Conservation (phyloP, 2,797 vertebrate genomes). For the Girardinus metallicus region DNA sequence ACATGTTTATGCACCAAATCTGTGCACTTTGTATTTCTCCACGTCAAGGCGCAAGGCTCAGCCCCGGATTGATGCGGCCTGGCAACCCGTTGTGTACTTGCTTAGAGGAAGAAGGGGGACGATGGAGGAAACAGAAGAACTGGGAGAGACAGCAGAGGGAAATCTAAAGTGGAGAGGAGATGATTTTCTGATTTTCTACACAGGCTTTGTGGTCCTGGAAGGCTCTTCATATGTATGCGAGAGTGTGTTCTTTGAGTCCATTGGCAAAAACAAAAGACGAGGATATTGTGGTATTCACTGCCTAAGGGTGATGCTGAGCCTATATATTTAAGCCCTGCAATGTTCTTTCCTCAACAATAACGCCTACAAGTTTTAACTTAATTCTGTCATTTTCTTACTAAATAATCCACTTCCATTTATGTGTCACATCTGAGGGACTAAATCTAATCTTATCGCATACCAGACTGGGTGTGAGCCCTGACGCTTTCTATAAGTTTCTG, state of each 20-base stretch:
- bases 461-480: slow-evolving; percentile 64
- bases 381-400: slow-evolving; percentile 70
- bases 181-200: slow-evolving; percentile 75
- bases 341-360: slow-evolving; percentile 77
- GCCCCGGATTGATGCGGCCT: slow-evolving; percentile 71
- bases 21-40: slow-evolving; percentile 71
- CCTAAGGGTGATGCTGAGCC: slow-evolving; percentile 72
- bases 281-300: slow-evolving; percentile 74
- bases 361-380: slow-evolving; percentile 80
- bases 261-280: slow-evolving; percentile 71
- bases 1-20: slow-evolving; percentile 77
- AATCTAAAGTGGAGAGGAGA: slow-evolving; percentile 68
- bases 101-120: slow-evolving; percentile 69
- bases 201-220: slow-evolving; percentile 76
- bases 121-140: slow-evolving; percentile 48
- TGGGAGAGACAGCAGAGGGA: slow-evolving; percentile 30
- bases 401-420: slow-evolving; percentile 77
- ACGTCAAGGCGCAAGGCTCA: slow-evolving; percentile 69
- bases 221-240: slow-evolving; percentile 62
- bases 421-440: slow-evolving; percentile 66
- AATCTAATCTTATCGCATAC: slow-evolving; percentile 73
- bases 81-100: slow-evolving; percentile 68
- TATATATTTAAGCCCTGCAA: slow-evolving; percentile 76
- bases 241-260: slow-evolving; percentile 68
- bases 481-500: slow-evolving; percentile 34